Conservation (phyloP, 1,140 invertebrate species). For the Reticulitermes speratus region DNA sequence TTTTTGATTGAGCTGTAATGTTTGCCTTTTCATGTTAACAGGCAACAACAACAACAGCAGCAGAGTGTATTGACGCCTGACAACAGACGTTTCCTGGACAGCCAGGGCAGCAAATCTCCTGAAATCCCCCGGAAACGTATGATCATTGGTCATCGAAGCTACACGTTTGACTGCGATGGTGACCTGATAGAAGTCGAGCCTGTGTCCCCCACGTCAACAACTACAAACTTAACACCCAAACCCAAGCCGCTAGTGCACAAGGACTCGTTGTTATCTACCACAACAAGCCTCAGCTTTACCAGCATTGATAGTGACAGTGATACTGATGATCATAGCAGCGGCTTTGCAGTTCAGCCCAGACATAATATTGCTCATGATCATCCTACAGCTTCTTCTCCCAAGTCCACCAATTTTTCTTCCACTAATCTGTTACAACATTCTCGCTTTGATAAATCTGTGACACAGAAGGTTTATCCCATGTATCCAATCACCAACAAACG, state of each 20-base stretch:
- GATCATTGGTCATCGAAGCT: conserved; percentile 53
- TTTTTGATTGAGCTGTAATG: no score
- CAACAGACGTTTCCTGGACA: conserved; percentile 55
- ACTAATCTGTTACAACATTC: neutral
- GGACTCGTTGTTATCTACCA: conserved; percentile 35
- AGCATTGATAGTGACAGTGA: conserved; percentile 37
- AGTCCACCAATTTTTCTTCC: neutral
- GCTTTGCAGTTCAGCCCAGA: neutral
- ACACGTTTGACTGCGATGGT: conserved; percentile 53
- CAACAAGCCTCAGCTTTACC: conserved; percentile 33
- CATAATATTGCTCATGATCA: neutral
- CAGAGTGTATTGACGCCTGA: conserved; percentile 53
- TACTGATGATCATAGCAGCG: conserved; percentile 31
- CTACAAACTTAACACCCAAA: neutral
- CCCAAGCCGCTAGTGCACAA: conserved; percentile 34
- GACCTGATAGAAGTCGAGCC: conserved; percentile 52
- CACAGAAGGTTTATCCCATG: neutral
- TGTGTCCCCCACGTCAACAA: neutral
- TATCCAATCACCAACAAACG: neutral
- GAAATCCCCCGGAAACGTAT: conserved; percentile 40
- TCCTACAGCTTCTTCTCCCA: neutral
- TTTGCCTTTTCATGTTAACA: no score
- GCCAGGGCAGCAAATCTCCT: conserved; percentile 41
- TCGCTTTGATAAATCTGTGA: neutral
- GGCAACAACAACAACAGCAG: conserved; percentile 19